These are phyloP conservation scores for Lepus townsendii DNA, from an alignment of 2,797 vertebrate genomes.

Conservation along the genomic window DNA sequence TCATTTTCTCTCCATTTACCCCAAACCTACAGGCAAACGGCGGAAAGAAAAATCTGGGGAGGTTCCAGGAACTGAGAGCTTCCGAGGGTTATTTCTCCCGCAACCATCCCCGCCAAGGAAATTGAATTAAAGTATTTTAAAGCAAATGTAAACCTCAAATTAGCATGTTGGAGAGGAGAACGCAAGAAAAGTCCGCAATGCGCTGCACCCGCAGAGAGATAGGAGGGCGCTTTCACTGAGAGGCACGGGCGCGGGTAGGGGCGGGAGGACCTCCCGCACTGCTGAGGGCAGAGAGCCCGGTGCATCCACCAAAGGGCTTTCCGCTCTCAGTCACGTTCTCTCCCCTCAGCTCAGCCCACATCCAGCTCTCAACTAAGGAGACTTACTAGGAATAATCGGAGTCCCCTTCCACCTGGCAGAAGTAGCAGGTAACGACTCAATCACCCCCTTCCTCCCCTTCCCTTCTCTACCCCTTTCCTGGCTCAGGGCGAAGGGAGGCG, in stretches of 20 bases:
- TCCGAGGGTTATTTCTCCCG: background rate
- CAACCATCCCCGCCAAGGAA: background rate
- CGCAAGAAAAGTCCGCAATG: background rate
- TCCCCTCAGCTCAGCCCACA: background rate
- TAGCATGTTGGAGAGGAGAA: background rate
- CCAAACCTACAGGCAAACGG: background rate
- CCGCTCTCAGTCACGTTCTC: background rate
- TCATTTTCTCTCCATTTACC: background rate
- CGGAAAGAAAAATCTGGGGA: background rate
- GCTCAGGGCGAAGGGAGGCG: background rate
- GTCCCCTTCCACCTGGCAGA: background rate
- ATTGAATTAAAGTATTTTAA: slow-evolving; percentile 44
- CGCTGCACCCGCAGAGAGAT: background rate
- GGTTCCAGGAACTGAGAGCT: background rate
- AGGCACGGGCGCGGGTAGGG: background rate
- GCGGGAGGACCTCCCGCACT: background rate
- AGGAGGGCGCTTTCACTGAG: background rate
- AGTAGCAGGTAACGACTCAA: slow-evolving; percentile 42
- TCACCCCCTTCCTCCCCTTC: background rate
- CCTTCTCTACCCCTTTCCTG: background rate
- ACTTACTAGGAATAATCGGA: background rate
- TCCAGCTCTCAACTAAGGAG: slow-evolving; percentile 14
- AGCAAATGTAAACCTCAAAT: slow-evolving; percentile 22
- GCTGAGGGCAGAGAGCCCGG: background rate
- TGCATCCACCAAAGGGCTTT: background rate